Percentiles rank a stretch among this genome's conserved stretches.
phyloP scores from a whole-genome alignment of 2,113 vertebrate genomes.

The Zeus faber region DNA sequence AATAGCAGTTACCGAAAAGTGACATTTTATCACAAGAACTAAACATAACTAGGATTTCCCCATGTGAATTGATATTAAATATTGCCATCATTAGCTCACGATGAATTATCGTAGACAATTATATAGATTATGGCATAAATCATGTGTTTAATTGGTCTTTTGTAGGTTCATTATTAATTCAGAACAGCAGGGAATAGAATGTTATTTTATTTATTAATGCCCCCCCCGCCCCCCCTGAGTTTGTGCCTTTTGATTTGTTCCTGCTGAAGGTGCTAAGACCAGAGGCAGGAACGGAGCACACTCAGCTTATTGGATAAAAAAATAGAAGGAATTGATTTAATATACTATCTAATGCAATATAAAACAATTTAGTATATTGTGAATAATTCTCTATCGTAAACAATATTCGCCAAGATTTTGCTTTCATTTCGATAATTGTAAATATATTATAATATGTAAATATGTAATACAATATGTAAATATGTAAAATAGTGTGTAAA shows the following conservation, averaged over 20 bases:
- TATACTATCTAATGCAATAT: too few relatives aligned
- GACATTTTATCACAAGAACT: constrained; percentile 58
- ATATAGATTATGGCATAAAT: constrained; percentile 76
- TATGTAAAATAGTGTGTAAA: too few relatives aligned
- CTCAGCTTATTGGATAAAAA: too few relatives aligned
- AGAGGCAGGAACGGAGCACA: too few relatives aligned
- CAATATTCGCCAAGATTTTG: too few relatives aligned
- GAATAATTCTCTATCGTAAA: too few relatives aligned
- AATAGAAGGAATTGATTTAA: too few relatives aligned
- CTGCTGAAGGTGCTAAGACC: constrained; percentile 32
- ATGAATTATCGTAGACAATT: constrained; percentile 75
- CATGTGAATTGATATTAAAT: constrained; percentile 72
- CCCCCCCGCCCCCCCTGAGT: constrained; percentile 16
- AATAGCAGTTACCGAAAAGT: constrained; percentile 49
- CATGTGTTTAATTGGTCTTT: constrained; percentile 79
- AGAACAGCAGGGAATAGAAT: constrained; percentile 68
- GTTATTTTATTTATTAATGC: constrained; percentile 74
- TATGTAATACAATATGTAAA: too few relatives aligned
- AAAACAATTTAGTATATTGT: too few relatives aligned
- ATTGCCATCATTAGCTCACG: constrained; percentile 71
- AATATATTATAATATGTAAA: too few relatives aligned
- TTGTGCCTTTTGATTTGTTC: constrained; percentile 33
- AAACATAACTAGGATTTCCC: constrained; percentile 60
- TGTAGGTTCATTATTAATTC: constrained; percentile 75
- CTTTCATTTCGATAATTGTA: too few relatives aligned